Base-by-base conservation (phyloP, 2,888 invertebrate genomes). In the Noctua janthina region DNA sequence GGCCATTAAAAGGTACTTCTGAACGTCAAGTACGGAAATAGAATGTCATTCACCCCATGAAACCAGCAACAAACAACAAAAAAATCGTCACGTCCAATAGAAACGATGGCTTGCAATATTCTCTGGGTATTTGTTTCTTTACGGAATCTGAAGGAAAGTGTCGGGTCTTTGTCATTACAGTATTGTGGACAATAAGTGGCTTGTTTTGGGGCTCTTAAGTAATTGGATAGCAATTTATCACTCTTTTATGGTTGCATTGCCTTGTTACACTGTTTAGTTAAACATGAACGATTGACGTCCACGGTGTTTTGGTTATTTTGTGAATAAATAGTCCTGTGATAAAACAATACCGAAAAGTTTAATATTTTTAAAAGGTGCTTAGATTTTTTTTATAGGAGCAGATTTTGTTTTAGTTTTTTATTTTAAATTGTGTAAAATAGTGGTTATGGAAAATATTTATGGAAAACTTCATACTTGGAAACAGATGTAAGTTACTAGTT, bases 181-280 rank as follows among this genome's bases (percentile, higher is more conserved):
- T 72, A n/a, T 72, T 72, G 46, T 66, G 13, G 13, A 15, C 0
- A 76, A 73, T 76, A 56, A 74, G 49, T 72, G 69, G 35, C 29
- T 66, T 17, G 43, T 76, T 49, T 82, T 73, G 73, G 7, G 17
- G n/a, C 15, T 20, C 17, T 64, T 86, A 66, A 64, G 68, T 85
- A 71, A 85, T 85, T 85, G 85, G 51, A 43, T n/a, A 77, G 35
- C 35, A 83, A 75, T 83, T 74, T 68, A 75, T 81, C 56, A 85
- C 78, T 20, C n/a, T n/a, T 83, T 77, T 13, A 59, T 13, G 68
- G 35, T 64, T 39, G 11, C 62, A n/a, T 78, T 62, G 23, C 29
- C 43, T 56, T 49, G 56, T 56, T 56, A 29, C 10, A 1, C 23
- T 49, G 56, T 82, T 66, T 29, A 46, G 66, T 49, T 83, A 67